Evolutionary conservation across 2,797 vertebrate genomes (phyloP).

Genomic region (Pteronotus mesoamericanus): DNA sequence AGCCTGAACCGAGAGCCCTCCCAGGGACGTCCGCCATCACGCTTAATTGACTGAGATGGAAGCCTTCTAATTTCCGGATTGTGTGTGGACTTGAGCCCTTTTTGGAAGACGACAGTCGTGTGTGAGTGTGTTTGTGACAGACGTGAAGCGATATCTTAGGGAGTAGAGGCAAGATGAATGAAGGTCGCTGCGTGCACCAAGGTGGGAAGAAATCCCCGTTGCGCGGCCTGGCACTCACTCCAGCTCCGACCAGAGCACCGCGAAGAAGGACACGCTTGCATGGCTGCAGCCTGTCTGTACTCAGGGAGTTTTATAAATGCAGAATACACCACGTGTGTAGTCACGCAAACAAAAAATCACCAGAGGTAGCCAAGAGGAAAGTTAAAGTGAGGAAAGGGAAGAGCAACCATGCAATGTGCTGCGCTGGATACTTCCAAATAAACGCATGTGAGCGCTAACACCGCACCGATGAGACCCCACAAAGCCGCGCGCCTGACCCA

Average conservation of each 20-base stretch:
- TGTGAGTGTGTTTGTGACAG: background rate
- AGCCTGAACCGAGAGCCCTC: background rate
- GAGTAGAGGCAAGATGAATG: background rate
- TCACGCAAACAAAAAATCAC: conserved; percentile 22
- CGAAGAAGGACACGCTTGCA: background rate
- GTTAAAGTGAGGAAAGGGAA: background rate
- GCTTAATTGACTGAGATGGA: conserved; percentile 15
- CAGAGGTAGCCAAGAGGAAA: conserved; percentile 36
- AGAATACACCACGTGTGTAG: background rate
- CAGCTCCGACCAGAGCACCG: background rate
- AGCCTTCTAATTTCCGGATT: background rate
- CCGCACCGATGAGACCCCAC: background rate
- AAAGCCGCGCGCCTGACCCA: background rate
- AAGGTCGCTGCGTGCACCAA: background rate
- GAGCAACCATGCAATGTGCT: background rate
- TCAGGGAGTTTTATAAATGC: background rate
- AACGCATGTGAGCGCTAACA: background rate
- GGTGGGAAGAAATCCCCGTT: background rate
- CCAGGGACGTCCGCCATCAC: background rate
- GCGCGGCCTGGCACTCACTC: background rate
- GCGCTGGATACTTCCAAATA: background rate
- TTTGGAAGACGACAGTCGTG: background rate
- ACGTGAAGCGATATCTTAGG: background rate
- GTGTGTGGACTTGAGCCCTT: background rate
- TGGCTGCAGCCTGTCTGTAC: background rate